Base-by-base conservation (phyloP, 2,113 vertebrate genomes). In the Anarhynchus alexandrinus region DNA sequence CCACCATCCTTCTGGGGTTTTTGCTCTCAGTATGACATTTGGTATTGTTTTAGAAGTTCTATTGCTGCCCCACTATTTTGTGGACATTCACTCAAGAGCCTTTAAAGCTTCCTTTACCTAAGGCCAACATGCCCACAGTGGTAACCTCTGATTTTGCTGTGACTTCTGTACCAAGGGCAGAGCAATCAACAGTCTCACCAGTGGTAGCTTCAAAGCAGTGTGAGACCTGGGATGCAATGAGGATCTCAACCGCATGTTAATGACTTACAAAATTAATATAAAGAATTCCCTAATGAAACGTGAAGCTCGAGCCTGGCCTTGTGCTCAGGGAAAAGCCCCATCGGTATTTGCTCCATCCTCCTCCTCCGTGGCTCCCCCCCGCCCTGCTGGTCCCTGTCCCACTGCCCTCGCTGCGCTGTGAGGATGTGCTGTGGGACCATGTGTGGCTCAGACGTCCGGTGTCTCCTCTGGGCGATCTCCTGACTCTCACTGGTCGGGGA, bases 371-470 rank as follows among this genome's bases (percentile, higher is more conserved):
- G 61, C 34, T 82, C 32, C 69, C 58, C 43, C 10, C 47, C 2
- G 1, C 47, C 36, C 26, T 30, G n/a, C 29, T 21, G 6, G 0
- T 22, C n/a, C 58, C 72, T 21, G 22, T n/a, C 71, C 58, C 0
- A 0, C 59, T 65, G 49, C 52, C 12, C 59, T 5, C 0, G 0
- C 49, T n/a, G 34, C n/a, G 6, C 51, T 4, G 1, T 5, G 3
- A 7, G 29, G 36, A 5, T 40, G 20, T 66, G 64, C 45, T 8
- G 27, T 15, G 42, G 74, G 32, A 61, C 0, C 1, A 0, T 8
- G 16, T 2, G 0, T 7, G 36, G 26, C 12, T 69, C 10, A 5
- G 29, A 5, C 7, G 4, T 11, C 36, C 13, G 2, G 10, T 21
- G 61, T n/a, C 45, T 42, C 22, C 47, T 67, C 52, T 32, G 74